A percentile compares a stretch with the other conserved stretches of the same genome.
These are phyloP conservation scores for Apis mellifera DNA, from an alignment of 1,140 invertebrate genomes.

Conservation along the genomic window Amel_HAv3.1 CM009932.2:5375001-5375500, in stretches of 20 bases:
- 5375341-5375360: background rate
- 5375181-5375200: conserved; percentile 5
- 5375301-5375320: background rate
- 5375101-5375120: background rate
- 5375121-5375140: conserved; percentile 23
- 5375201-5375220: conserved; percentile 20
- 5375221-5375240: background rate
- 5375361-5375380: background rate
- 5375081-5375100: background rate
- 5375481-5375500: too few species aligned
- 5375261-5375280: background rate
- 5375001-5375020: background rate
- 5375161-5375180: conserved; percentile 18
- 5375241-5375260: conserved; percentile 28
- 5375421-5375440: background rate
- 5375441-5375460: background rate
- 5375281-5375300: conserved; percentile 14
- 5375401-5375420: background rate
- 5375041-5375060: background rate
- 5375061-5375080: background rate
- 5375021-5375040: background rate
- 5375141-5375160: conserved; percentile 18
- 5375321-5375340: background rate
- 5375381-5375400: background rate
- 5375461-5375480: too few species aligned